Base-by-base conservation (phyloP, 1,140 invertebrate genomes). In the Apis dorsata region DNA sequence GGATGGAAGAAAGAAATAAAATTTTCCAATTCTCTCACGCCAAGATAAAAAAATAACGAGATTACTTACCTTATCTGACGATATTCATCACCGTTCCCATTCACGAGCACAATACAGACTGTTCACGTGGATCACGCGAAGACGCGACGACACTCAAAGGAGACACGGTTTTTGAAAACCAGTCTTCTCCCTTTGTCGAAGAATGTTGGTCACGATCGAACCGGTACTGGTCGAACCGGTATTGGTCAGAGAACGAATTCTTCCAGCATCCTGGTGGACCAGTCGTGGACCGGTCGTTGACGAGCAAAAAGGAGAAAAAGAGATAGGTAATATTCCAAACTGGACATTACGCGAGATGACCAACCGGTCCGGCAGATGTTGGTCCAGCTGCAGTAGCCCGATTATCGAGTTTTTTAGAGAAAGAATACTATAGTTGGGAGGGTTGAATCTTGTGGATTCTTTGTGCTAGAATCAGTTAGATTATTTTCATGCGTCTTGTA, bases 301-400 rank as follows among this genome's bases (percentile, higher is more conserved):
- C 10, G 57, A 19, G 34, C 66, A 79, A 83, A 77, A 80, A 15
- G 53, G 49, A 49, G 34, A n/a, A 49, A 84, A 34, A 80, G 62
- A 63, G 57, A 86, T 55, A 70, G 53, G 34, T 3, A 51, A 72
- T 69, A 62, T 79, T 81, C 81, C 82, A 81, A 90, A 91, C 89
- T 90, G 92, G 91, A 91, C 90, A 92, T 92, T 80, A 85, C 88
- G 84, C 85, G 86, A 92, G 91, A 93, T 93, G 92, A 92, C 91
- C 91, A 92, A 93, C 91, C 91, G 91, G 92, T 92, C 89, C 84
- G 87, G 92, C 92, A 93, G 93, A 93, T 93, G 93, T 92, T 92
- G 89, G 88, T 93, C 90, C 93, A 93, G 92, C 92, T 93, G 92
- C 90, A 89, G 84, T 83, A 78, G 83, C 69, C 75, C 62, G 80